Evolutionary conservation across 2,113 vertebrate genomes (phyloP).

Genomic region (Oncorhynchus clarkii): DNA sequence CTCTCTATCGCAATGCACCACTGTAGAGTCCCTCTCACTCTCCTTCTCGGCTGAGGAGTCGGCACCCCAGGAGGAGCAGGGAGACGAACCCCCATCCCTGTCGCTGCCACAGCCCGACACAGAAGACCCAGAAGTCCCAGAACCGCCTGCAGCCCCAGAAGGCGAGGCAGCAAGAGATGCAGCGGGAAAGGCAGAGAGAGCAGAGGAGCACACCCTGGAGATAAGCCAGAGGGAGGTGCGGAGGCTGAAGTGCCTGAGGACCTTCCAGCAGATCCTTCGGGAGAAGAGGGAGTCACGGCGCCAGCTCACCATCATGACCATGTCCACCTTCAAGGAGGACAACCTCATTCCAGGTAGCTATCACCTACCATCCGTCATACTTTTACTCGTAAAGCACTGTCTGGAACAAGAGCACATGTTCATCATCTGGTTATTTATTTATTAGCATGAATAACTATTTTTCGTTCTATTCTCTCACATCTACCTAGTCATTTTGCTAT

Average conservation of each 20-base stretch:
- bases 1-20: slow-evolving; percentile 44
- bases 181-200: background rate
- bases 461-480: background rate
- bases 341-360: slow-evolving; percentile 80
- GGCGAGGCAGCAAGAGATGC: slow-evolving; percentile 31
- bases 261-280: slow-evolving; percentile 88
- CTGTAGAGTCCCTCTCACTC: slow-evolving; percentile 38
- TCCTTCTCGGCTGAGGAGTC: slow-evolving; percentile 42
- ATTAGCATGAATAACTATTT: background rate
- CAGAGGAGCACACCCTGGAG: slow-evolving; percentile 21
- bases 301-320: slow-evolving; percentile 80
- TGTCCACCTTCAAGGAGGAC: slow-evolving; percentile 79
- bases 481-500: background rate
- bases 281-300: slow-evolving; percentile 88
- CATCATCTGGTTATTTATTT: background rate
- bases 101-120: slow-evolving; percentile 7
- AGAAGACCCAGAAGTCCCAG: background rate
- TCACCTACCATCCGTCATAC: background rate
- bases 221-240: slow-evolving; percentile 74
- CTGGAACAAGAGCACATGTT: background rate
- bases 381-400: background rate
- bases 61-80: slow-evolving; percentile 12
- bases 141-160: background rate
- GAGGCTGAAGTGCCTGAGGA: slow-evolving; percentile 86
- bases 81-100: slow-evolving; percentile 5